phyloP scores from a whole-genome alignment of 2,888 invertebrate genomes.

The Molanna angustata region DNA sequence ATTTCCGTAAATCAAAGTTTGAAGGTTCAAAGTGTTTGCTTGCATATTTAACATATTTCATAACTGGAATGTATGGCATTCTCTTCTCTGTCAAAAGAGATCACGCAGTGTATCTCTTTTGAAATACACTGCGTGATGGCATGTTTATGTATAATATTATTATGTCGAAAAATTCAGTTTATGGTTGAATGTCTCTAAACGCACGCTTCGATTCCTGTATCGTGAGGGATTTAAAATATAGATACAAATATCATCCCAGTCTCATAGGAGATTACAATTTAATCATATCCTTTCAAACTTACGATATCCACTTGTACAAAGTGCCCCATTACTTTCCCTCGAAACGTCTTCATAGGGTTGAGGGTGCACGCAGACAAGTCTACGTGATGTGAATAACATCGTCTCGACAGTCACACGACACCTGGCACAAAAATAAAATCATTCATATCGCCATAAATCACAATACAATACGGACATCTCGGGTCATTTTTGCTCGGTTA shows the following conservation, averaged over 20 bases:
- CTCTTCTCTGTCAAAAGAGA: not conserved
- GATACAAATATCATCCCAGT: not conserved
- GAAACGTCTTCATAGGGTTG: not conserved
- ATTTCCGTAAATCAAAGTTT: too few species aligned
- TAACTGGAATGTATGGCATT: not conserved
- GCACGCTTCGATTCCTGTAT: conserved; percentile 1
- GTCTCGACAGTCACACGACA: too few species aligned
- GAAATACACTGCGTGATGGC: not conserved
- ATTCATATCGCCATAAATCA: too few species aligned
- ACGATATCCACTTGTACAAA: not conserved
- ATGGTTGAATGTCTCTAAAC: conserved; percentile 12
- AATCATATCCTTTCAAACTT: not conserved
- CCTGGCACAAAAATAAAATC: too few species aligned
- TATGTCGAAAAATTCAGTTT: not conserved
- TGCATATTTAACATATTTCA: too few species aligned
- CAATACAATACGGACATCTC: too few species aligned
- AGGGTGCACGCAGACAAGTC: not conserved
- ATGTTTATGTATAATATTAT: not conserved
- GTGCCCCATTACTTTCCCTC: not conserved
- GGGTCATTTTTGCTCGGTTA: not conserved
- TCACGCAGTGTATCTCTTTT: too few species aligned
- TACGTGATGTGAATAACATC: not conserved
- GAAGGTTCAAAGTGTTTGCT: too few species aligned
- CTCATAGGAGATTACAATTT: not conserved
- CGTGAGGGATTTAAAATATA: too few species aligned